Percentiles rank a stretch among this genome's conserved stretches.
Conservation (phyloP, 1,140 invertebrate species). For the Metaphire vulgaris region DNA sequence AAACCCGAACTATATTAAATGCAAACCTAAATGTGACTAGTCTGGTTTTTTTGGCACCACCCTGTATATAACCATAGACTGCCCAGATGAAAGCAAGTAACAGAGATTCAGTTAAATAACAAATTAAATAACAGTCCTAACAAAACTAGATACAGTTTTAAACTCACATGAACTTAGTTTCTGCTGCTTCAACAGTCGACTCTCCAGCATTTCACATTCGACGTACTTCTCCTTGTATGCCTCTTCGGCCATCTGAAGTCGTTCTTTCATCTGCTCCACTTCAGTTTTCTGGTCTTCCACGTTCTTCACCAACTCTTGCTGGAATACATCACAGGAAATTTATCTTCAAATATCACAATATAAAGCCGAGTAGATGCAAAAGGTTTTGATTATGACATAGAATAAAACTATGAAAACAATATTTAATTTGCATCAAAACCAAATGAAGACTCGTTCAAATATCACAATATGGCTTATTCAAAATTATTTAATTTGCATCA, state of each 20-base stretch:
- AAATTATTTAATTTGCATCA: too few species aligned
- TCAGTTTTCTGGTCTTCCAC: constrained; percentile 18
- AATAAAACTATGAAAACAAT: background rate
- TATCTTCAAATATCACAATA: background rate
- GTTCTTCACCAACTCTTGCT: background rate
- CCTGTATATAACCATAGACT: too few species aligned
- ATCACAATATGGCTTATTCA: too few species aligned
- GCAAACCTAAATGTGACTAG: too few species aligned
- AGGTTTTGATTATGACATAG: too few species aligned
- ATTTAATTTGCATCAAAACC: background rate
- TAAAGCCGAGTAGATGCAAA: background rate
- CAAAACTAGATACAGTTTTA: background rate
- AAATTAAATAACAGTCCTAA: too few species aligned
- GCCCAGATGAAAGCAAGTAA: too few species aligned
- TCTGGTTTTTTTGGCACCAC: too few species aligned
- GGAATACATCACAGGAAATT: background rate
- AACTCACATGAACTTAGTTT: background rate
- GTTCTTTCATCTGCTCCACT: constrained; percentile 27
- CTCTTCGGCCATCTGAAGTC: constrained; percentile 29
- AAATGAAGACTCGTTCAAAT: too few species aligned
- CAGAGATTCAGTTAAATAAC: too few species aligned
- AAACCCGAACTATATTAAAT: too few species aligned
- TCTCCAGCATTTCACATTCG: constrained; percentile 21
- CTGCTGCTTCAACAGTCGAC: constrained; percentile 16
- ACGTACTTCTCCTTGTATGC: constrained; percentile 29